Evolutionary conservation across 2,113 vertebrate species (phyloP), one percentile per base, ranked within the genome.

Genomic region (Brachirus orientalis): DNA sequence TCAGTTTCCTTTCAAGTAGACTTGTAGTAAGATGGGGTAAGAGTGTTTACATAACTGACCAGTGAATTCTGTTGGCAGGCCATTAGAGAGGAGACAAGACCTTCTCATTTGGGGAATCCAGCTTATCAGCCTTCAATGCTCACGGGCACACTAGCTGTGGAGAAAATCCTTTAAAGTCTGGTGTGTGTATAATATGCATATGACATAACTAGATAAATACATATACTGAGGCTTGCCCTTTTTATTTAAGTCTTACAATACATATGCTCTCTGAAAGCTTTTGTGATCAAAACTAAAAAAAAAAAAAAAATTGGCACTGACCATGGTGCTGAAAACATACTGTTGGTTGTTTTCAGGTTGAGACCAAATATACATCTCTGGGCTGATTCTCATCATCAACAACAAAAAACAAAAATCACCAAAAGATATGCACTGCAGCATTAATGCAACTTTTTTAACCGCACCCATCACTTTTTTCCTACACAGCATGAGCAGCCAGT

Each of bases 21-120:
- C 78, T 63, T 55, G 48, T 51, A 35, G 67, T 48, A 62, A 47
- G 75, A 63, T 44, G 61, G 48, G 53, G 80, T 62, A 44, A 75
- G 69, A 68, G 60, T 13, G 61, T 82, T 86, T 83, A 72, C 66
- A 75, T 72, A 81, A 85, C 68, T 90, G 80, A 82, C 77, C 77
- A 72, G 46, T 63, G 80, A 86, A 74, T 22, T 69, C 43, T 38
- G 63, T 79, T 89, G 79, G 88, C 83, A 71, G 54, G 72, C 19
- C 69, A 75, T 84, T 63, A 86, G 69, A 79, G 59, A 72, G 60
- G 67, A 73, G 50, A 86, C 82, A 82, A 81, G 59, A 80, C 35
- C 19, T 45, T 61, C 38, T 85, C 80, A 59, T 38, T 1, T 7
- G 51, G 72, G 69, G 43, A 22, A 33, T 19, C 48, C 16, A 17